A percentile compares a stretch with the other conserved stretches of the same genome.
Evolutionary conservation across 1,140 invertebrate genomes (phyloP).

Genomic region (Aphelinus certus): DNA sequence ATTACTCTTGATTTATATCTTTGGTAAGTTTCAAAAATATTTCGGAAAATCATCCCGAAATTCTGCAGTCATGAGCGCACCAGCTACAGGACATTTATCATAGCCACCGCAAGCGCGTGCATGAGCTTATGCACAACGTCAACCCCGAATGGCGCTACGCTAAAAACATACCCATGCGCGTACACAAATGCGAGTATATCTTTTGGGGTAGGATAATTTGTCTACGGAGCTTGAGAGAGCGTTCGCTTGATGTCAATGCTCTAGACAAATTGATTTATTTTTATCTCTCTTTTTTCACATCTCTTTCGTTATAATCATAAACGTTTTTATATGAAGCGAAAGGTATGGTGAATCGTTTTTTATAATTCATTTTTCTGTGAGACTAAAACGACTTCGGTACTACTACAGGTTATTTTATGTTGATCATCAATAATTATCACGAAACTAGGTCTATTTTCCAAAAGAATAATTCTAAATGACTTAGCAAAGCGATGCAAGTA

Average conservation of each 20-base stretch:
- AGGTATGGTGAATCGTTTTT: no score
- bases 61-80: not conserved
- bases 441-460: no score
- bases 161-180: no score
- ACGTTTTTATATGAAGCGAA: no score
- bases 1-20: slow-evolving; percentile 10
- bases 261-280: slow-evolving; percentile 26
- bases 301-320: no score
- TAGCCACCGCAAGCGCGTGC: not conserved
- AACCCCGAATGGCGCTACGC: not conserved
- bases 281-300: slow-evolving; percentile 2
- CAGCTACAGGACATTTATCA: slow-evolving; percentile 14
- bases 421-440: no score
- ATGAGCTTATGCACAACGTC: not conserved
- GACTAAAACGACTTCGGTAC: no score
- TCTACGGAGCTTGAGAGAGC: not conserved
- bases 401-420: no score
- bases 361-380: no score
- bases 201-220: slow-evolving; percentile 9
- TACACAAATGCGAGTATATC: not conserved
- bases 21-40: not conserved
- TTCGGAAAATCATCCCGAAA: not conserved
- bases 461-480: no score
- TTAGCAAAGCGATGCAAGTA: no score
- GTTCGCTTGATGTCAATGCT: slow-evolving; percentile 17